Evolutionary conservation across 2,888 invertebrate genomes (phyloP), one percentile per base, ranked within the genome.

Genomic region (Athripsodes cinereus): DNA sequence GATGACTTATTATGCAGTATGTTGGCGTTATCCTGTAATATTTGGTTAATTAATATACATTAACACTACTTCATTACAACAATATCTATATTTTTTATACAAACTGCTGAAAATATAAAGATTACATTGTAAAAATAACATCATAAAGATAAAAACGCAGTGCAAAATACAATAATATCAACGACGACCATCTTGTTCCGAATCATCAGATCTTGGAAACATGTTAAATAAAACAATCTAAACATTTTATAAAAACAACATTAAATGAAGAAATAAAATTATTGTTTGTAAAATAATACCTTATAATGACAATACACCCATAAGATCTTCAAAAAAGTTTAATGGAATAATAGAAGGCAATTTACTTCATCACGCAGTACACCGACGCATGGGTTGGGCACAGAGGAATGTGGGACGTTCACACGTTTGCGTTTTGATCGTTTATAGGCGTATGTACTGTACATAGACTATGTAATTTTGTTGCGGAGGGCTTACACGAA

Each of bases 351-450:
- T 26, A 10, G 26, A 26, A 26, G 26, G 26, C 10, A n/a, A 31
- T 31, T 31, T 31, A 11, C 11, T 31, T 31, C 11, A 16, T 40
- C 13, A 40, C 40, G 40, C 40, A 40, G 16, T 40, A 40, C 40
- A 40, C 40, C 40, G 40, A 40, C 40, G 40, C 40, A 40, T 40
- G 40, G 40, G 40, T 40, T 40, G 40, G 40, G 40, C 40, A 40
- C 40, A 40, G 40, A 40, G 40, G 40, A 40, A 40, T 40, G 40
- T 16, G 40, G 40, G 16, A 8, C 40, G 40, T 40, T 40, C 40
- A 40, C 16, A 40, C 26, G 26, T 26, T 26, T 26, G 26, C 26
- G 5, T 26, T 26, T 26, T 26, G 26, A 10, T 10, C 26, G 26
- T 26, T 26, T 26, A 26, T 26, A 26, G 26, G 26, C 26, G 26